Evolutionary conservation across 2,113 vertebrate species (phyloP), one percentile per base, ranked within the genome.

Genomic region (Oncorhynchus nerka): DNA sequence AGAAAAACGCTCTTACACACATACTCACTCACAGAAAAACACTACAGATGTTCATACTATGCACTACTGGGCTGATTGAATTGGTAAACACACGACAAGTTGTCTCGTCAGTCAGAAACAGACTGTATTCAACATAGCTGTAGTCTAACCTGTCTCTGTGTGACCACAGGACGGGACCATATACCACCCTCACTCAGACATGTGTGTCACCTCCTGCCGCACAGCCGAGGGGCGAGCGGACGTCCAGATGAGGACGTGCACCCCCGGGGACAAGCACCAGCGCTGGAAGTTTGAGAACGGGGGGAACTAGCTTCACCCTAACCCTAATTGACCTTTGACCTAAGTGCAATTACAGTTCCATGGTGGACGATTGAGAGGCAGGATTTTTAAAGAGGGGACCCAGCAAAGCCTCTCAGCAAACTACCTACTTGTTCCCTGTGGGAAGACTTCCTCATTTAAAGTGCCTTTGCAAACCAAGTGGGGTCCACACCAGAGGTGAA

Each of bases 271-370:
- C 88, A 94, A 89, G 87, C 94, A 95, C 81, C 98, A 99, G 79
- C 88, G 91, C 61, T 99, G 98, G 97, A 96, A 92, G 83, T 99
- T 98, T 88, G 97, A 98, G 87, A 24, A 61, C 6, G 68, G 32
- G 55, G 68, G 68, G 78, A 49, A 59, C 61, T 45, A 65, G 66
- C 24, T 70, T 32, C 79, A 81, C 74, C 94, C 96, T 26, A 90
- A 93, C 67, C 77, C 82, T 39, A 84, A 85, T 71, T 87, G 85
- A 86, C 86, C 82, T 80, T 30, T 75, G 73, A 84, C 79, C 80
- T 48, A 69, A 79, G 89, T 89, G 89, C 89, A 88, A 83, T 89
- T 88, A 82, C 78, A 51, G 11, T 51, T 51, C 15, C 74, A 73
- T 68, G 95, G 57, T 95, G 78, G 84, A 86, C n/a, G 32, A 39